Evolutionary conservation across 2,888 invertebrate genomes (phyloP), one percentile per base, ranked within the genome.

Genomic region (Gerris lacustris): DNA sequence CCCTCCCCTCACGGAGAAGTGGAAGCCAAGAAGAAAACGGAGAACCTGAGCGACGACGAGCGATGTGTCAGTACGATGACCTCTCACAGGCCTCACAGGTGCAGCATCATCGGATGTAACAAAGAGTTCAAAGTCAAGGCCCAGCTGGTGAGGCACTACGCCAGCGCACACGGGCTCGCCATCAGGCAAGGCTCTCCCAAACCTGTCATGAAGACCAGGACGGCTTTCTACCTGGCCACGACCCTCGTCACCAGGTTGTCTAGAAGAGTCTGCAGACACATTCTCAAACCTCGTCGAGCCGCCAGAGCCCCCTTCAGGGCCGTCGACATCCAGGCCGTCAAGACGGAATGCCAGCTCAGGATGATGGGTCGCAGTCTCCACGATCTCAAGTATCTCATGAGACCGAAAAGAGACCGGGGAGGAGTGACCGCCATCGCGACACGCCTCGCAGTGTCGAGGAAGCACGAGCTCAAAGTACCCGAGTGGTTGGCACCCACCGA

Each of bases 81-180:
- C 72, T 87, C 90, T 47, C 89, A 91, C 80, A 84, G 92, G 77
- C 90, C 91, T 73, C 91, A 90, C 79, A 90, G 94, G 79, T 96
- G 96, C 84, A 91, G 91, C 77, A 92, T 94, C 77, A 87, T 90
- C 77, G 91, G 92, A 77, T 96, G 96, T 82, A 92, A 91, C 72
- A 95, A 96, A 86, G 96, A 96, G 82, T 96, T 96, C 83, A 94
- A 96, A 81, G 82, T 96, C 78, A 96, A 96, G 83, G 91, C 94
- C 73, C 96, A 96, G 82, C 84, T 97, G 77, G 92, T 92, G 74
- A 88, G 95, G 73, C 96, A 97, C 83, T 91, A 95, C 82, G 94
- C 94, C 71, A 92, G 92, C 76, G 92, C 93, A 71, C 96, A 96
- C 82, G 92, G 92, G 72, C 78, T 84, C 72, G 86, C 88, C 71